Evolutionary conservation across 1,140 invertebrate species (phyloP).

Genomic region (Hypothenemus hampei): DNA sequence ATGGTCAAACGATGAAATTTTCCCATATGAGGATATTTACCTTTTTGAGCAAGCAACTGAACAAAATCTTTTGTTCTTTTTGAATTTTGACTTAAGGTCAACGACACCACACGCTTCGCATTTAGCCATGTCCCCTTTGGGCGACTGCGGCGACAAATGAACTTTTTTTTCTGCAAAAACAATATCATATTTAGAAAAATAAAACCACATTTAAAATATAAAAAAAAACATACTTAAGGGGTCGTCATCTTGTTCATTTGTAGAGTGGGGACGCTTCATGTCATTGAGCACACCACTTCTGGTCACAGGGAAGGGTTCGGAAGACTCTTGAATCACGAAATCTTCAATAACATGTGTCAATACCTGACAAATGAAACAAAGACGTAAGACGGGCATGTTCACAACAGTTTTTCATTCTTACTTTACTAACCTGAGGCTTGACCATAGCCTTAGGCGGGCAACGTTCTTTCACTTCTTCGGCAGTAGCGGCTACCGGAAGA

Average conservation of each 20-base stretch:
- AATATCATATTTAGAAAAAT: background rate
- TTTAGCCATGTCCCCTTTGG: slow-evolving; percentile 54
- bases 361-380: slow-evolving; percentile 47
- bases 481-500: slow-evolving; percentile 41
- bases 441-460: slow-evolving; percentile 84
- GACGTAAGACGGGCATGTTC: background rate
- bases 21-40: slow-evolving; percentile 31
- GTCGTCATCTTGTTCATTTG: slow-evolving; percentile 59
- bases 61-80: slow-evolving; percentile 75
- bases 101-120: slow-evolving; percentile 77
- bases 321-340: slow-evolving; percentile 92
- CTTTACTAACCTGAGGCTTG: slow-evolving; percentile 67
- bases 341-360: slow-evolving; percentile 96
- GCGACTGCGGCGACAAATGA: slow-evolving; percentile 32
- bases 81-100: slow-evolving; percentile 65
- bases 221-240: slow-evolving; percentile 60
- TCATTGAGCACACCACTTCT: slow-evolving; percentile 51
- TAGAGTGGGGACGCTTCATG: slow-evolving; percentile 44
- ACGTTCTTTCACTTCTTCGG: slow-evolving; percentile 56
- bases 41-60: slow-evolving; percentile 70
- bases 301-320: slow-evolving; percentile 84
- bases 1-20: background rate
- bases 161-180: slow-evolving; percentile 36
- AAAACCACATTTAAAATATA: background rate
- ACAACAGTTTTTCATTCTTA: too few relatives aligned